phyloP scores from a whole-genome alignment of 2,113 vertebrate genomes.

The Coryphaenoides rupestris region DNA sequence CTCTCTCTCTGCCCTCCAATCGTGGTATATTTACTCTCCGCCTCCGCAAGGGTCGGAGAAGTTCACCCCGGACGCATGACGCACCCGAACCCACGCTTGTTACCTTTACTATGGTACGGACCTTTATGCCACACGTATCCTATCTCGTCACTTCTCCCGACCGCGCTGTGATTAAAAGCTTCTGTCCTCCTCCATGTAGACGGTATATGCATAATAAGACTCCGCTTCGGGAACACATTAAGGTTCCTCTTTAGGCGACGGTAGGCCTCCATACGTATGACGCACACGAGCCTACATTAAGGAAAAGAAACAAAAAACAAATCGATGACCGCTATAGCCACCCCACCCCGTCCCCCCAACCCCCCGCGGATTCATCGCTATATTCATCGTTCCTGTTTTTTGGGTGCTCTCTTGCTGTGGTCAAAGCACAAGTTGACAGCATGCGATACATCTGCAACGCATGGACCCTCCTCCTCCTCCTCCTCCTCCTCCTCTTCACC shows the following conservation, averaged over 20 bases:
- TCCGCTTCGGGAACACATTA: constrained; percentile 54
- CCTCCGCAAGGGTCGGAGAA: constrained; percentile 38
- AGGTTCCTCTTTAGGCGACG: constrained; percentile 41
- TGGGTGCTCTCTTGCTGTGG: constrained; percentile 58
- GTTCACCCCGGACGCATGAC: constrained; percentile 58
- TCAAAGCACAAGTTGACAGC: constrained; percentile 66
- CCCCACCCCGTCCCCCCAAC: neutral
- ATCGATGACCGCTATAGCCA: constrained; percentile 2
- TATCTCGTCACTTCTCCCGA: constrained; percentile 32
- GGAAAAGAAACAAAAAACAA: constrained; percentile 10
- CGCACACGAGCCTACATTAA: constrained; percentile 3
- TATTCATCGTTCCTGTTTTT: constrained; percentile 29
- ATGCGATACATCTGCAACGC: constrained; percentile 53
- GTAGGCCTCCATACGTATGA: constrained; percentile 17
- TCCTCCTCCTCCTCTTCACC: too few relatives aligned
- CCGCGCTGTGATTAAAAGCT: constrained; percentile 44
- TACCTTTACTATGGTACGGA: constrained; percentile 54
- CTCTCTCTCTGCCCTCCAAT: constrained; percentile 30
- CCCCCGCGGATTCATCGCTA: too few relatives aligned
- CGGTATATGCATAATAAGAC: constrained; percentile 54
- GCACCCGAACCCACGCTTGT: constrained; percentile 50
- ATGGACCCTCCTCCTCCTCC: constrained; percentile 49
- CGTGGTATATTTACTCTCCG: constrained; percentile 29
- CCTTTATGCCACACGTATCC: constrained; percentile 45
- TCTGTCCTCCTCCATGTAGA: constrained; percentile 47